Percentiles rank a stretch among this genome's conserved stretches.
Evolutionary conservation across 1,140 invertebrate genomes (phyloP).

Genomic region (Orchestia grillus): DNA sequence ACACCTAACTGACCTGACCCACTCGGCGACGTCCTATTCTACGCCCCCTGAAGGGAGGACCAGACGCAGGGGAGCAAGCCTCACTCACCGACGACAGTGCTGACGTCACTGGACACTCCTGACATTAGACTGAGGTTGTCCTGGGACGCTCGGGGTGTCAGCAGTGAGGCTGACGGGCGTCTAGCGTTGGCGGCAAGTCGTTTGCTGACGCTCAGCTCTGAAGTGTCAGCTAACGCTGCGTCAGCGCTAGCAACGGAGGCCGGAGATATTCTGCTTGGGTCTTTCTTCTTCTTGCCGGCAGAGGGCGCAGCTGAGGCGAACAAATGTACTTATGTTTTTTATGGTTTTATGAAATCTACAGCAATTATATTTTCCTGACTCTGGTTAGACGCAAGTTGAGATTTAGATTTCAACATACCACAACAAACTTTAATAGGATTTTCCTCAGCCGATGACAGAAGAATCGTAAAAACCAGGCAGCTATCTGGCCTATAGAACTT

Average conservation of each 20-base stretch:
- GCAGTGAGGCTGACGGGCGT: conserved; percentile 61
- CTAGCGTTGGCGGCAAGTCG: conserved; percentile 59
- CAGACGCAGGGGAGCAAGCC: too few species aligned
- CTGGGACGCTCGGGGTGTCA: conserved; percentile 62
- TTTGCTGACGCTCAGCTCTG: conserved; percentile 55
- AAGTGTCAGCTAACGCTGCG: conserved; percentile 57
- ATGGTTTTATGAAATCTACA: too few species aligned
- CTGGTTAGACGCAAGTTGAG: too few species aligned
- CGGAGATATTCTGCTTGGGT: conserved; percentile 63
- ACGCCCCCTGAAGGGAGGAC: too few species aligned
- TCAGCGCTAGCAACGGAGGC: conserved; percentile 61
- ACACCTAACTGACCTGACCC: too few species aligned
- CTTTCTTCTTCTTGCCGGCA: conserved; percentile 61
- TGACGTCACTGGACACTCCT: conserved; percentile 60
- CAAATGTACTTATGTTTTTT: background rate
- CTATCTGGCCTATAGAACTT: too few species aligned
- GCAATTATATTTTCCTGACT: too few species aligned
- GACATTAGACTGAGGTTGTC: conserved; percentile 67
- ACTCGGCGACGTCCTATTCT: too few species aligned
- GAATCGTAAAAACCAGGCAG: too few species aligned
- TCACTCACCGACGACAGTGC: conserved; percentile 4
- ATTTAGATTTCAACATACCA: too few species aligned
- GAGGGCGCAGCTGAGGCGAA: background rate
- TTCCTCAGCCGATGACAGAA: too few species aligned
- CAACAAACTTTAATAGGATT: too few species aligned